Evolutionary conservation across 2,797 vertebrate species (phyloP).

Genomic region (Artibeus lituratus): DNA sequence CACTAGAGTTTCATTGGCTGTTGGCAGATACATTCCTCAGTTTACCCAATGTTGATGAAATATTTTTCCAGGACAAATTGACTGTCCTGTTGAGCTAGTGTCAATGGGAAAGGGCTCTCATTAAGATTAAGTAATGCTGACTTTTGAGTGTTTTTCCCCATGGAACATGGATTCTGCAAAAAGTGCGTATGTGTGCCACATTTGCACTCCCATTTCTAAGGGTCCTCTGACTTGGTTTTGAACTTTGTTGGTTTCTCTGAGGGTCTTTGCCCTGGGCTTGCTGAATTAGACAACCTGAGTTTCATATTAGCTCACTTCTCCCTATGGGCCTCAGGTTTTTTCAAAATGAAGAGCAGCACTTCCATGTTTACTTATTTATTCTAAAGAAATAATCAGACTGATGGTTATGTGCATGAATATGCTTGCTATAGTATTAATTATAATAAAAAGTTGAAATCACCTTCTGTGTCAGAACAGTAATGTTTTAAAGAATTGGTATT

Average conservation of each 20-base stretch:
- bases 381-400: neutral
- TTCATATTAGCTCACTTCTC: neutral
- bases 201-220: neutral
- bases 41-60: neutral
- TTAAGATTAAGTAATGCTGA: neutral
- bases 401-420: neutral
- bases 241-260: neutral
- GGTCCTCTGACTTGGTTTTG: neutral
- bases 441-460: neutral
- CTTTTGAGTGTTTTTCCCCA: neutral
- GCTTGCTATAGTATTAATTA: neutral
- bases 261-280: neutral
- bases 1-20: neutral
- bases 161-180: neutral
- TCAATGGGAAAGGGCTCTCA: neutral
- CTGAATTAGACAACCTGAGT: neutral
- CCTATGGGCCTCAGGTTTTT: neutral
- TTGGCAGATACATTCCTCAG: neutral
- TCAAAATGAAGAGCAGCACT: neutral
- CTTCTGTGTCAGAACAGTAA: neutral
- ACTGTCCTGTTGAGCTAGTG: neutral
- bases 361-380: neutral
- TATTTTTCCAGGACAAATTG: neutral
- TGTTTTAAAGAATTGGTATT: neutral
- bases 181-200: neutral